These are phyloP conservation scores for Rotaria macrura DNA, from an alignment of 2,888 invertebrate genomes.

Conservation along the genomic window DNA sequence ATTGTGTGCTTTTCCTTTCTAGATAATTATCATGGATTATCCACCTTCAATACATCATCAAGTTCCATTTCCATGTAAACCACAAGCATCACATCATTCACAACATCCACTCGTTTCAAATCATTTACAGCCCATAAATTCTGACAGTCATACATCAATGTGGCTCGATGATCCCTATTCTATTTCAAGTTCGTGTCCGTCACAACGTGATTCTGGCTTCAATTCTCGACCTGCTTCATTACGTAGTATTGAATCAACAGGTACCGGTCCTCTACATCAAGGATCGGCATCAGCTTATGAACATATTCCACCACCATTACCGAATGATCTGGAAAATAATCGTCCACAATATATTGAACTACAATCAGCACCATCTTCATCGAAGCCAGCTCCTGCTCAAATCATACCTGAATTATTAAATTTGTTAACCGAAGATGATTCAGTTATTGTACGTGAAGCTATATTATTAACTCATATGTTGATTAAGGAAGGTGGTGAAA, in stretches of 20 bases:
- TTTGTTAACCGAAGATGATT: constrained; percentile 11
- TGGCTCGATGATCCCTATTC: background rate
- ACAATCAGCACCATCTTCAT: background rate
- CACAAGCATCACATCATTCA: background rate
- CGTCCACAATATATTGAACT: background rate
- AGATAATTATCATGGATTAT: background rate
- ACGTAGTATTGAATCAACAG: background rate
- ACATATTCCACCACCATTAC: background rate
- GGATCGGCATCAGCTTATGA: background rate
- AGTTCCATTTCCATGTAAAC: background rate
- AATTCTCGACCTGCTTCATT: background rate
- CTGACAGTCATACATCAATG: background rate
- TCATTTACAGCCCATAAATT: background rate
- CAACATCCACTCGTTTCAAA: background rate
- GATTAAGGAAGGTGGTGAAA: background rate
- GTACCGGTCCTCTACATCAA: background rate
- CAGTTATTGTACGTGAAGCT: background rate
- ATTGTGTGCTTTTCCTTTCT: background rate
- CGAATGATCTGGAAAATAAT: background rate
- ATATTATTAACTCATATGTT: background rate
- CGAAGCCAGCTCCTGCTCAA: background rate
- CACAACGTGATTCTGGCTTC: background rate
- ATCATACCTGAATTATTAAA: background rate
- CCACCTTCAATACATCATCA: background rate
- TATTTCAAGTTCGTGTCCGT: background rate